Percentiles rank a stretch among this genome's conserved stretches.
These are phyloP conservation scores for Zalophus californianus DNA, from an alignment of 2,797 vertebrate species.

Conservation along the genomic window DNA sequence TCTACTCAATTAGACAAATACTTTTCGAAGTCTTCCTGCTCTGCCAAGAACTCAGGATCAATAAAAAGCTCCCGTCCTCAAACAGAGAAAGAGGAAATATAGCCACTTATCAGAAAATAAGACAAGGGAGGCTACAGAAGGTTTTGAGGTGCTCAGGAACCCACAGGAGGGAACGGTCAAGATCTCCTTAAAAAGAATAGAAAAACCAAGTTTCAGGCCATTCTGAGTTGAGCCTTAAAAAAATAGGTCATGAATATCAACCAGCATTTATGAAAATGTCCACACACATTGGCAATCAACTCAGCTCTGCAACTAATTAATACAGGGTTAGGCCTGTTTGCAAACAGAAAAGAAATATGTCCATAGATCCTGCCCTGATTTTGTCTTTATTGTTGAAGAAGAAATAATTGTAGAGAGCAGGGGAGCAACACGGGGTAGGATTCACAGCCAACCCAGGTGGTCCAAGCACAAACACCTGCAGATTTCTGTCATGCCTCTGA, in stretches of 20 bases:
- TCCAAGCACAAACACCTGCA: neutral
- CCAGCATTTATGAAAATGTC: neutral
- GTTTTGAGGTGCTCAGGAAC: neutral
- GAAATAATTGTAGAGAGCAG: neutral
- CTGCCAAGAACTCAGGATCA: neutral
- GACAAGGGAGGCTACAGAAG: neutral
- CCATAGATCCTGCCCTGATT: neutral
- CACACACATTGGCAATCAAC: neutral
- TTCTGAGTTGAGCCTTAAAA: neutral
- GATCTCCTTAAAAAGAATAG: neutral
- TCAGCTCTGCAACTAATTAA: neutral
- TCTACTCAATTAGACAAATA: neutral
- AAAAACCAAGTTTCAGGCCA: neutral
- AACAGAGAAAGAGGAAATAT: neutral
- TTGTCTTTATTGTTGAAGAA: neutral
- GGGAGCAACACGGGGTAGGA: neutral
- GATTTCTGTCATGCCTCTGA: neutral
- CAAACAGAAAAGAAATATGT: neutral
- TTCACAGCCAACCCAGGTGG: neutral
- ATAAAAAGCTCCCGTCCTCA: neutral
- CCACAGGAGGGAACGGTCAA: neutral
- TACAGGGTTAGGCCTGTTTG: fast-evolving
- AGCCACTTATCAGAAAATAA: neutral
- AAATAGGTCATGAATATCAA: neutral
- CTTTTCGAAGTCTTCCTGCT: neutral